Conservation (phyloP, 23 tunicate genomes). For the Clavelina lepadiformis region DNA sequence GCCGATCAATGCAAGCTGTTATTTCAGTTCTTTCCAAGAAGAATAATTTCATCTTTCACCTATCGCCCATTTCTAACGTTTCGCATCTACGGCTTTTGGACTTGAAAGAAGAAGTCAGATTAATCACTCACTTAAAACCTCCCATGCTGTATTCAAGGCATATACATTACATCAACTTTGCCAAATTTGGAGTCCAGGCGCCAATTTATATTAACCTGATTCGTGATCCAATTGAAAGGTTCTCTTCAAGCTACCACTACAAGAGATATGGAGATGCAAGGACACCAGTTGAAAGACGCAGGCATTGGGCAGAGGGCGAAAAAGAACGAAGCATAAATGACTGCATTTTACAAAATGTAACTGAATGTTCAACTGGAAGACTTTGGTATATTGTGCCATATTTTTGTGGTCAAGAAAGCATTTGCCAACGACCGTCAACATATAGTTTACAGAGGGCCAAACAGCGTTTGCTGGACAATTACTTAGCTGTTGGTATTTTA, state of each 20-base stretch:
- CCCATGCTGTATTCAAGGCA: slow-evolving; percentile 88
- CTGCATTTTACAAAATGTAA: slow-evolving; percentile 59
- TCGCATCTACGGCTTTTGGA: slow-evolving; percentile 36
- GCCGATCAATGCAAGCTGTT: slow-evolving; percentile 71
- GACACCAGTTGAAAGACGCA: slow-evolving; percentile 23
- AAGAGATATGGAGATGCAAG: slow-evolving; percentile 60
- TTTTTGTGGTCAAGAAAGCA: slow-evolving; percentile 80
- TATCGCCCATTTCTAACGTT: slow-evolving; percentile 51
- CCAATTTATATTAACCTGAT: slow-evolving; percentile 89
- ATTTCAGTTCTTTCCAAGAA: slow-evolving; percentile 22
- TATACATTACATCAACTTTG: slow-evolving; percentile 69
- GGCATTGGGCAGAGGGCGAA: slow-evolving; percentile 24
- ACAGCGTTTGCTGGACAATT: slow-evolving; percentile 58
- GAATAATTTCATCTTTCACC: slow-evolving; percentile 45
- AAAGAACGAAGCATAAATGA: slow-evolving; percentile 70
- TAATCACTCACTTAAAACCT: slow-evolving; percentile 28
- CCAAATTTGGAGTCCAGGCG: slow-evolving; percentile 45
- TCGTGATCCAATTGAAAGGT: slow-evolving; percentile 92
- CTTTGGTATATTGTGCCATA: slow-evolving; percentile 91
- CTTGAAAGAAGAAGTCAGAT: slow-evolving; percentile 26
- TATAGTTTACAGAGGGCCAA: slow-evolving; percentile 78
- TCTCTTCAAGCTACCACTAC: slow-evolving; percentile 82
- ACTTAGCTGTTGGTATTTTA: slow-evolving; percentile 71
- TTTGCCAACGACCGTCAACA: slow-evolving; percentile 54
- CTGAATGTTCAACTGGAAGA: slow-evolving; percentile 48